Base-by-base conservation (phyloP, 2,797 vertebrate genomes). In the Mormyrops boulengeri region DNA sequence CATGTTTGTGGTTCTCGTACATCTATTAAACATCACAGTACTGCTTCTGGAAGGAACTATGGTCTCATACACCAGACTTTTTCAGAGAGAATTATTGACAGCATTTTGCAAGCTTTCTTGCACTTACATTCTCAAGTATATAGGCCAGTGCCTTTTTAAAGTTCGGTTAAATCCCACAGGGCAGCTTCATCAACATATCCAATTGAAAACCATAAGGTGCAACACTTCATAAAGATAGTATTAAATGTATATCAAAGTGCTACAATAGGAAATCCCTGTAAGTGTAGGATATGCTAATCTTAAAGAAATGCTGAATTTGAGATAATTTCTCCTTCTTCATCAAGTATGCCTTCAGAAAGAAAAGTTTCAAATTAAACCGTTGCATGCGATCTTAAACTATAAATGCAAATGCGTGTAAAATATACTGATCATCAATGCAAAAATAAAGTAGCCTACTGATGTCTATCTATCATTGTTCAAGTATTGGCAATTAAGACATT, bases 181-280 rank as follows among this genome's bases (percentile, higher is more conserved):
- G 19, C 87, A 22, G 57, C 66, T 49, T 87, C n/a, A 86, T 30
- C 30, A 86, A 87, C 38, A 69, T 26, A n/a, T 66, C 57, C 22
- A 88, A 66, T 66, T 88, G 87, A 30, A 88, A 62, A 66, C 57
- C 2, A 0, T 47, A 88, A 91, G 88, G 89, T 90, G 84, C 85
- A 92, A 91, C 88, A 88, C 90, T 88, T 90, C 66, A 82, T 69
- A 86, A 89, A 91, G 89, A 49, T 49, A 86, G 80, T 87, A 90
- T 88, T 91, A 85, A 90, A 94, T 91, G 92, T 89, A 91, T 91
- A 92, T 93, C 92, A 95, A 95, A 95, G 94, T 96, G 94, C 93
- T 93, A 91, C 91, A 91, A 93, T 90, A 91, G 91, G 89, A 91
- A 91, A 93, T 95, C 92, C 93, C 92, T 94, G 93, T 93, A 73